phyloP scores from a whole-genome alignment of 1,140 invertebrate genomes.

The Psilanteris sp. region DNA sequence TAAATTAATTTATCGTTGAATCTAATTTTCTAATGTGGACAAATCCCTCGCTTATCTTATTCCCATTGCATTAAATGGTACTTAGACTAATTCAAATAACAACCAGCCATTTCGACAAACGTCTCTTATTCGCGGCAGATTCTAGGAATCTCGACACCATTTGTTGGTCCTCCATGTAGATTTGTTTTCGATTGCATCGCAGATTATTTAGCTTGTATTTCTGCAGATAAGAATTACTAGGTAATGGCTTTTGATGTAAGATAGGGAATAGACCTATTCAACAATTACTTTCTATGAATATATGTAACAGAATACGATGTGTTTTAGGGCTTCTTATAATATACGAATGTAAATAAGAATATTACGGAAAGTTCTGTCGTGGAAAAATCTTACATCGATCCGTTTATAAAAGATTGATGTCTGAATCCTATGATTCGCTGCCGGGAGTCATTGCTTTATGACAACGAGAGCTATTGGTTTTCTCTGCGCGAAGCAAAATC shows the following conservation, averaged over 20 bases:
- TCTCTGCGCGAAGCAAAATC: slow-evolving; percentile 17
- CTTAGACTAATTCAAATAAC: slow-evolving; percentile 5
- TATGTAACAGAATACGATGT: not conserved
- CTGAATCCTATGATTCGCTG: too few species aligned
- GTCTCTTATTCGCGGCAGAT: not conserved
- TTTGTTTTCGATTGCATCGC: slow-evolving; percentile 21
- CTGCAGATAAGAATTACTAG: slow-evolving; percentile 16
- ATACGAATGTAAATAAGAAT: slow-evolving; percentile 28
- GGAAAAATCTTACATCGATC: slow-evolving; percentile 2
- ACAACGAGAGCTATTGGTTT: slow-evolving; percentile 18
- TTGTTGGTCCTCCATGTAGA: slow-evolving; percentile 10
- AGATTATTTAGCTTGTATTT: slow-evolving; percentile 21
- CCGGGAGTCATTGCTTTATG: slow-evolving; percentile 38
- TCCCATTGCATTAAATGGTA: not conserved
- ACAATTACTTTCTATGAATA: too few species aligned
- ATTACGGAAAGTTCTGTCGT: too few species aligned
- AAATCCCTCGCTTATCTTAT: slow-evolving; percentile 1
- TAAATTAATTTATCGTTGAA: too few species aligned
- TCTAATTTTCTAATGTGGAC: slow-evolving; percentile 2
- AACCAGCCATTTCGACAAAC: not conserved
- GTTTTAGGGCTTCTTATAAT: not conserved
- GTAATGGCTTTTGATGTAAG: too few species aligned
- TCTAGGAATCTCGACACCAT: slow-evolving; percentile 3
- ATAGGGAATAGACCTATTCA: too few species aligned
- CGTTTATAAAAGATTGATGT: not conserved